Conservation (phyloP, 2,888 invertebrate genomes). For the Geophilus truncorum region DNA sequence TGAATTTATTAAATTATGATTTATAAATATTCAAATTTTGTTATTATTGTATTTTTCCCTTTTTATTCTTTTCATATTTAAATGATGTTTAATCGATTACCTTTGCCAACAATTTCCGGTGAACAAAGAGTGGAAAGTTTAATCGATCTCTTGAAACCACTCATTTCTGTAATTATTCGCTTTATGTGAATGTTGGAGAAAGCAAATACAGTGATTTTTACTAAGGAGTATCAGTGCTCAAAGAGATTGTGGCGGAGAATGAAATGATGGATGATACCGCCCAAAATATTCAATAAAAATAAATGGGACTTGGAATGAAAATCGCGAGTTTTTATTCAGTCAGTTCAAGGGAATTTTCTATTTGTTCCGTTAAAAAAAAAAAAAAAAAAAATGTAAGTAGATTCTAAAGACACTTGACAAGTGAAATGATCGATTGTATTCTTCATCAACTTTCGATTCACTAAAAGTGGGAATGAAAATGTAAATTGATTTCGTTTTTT, state of each 20-base stretch:
- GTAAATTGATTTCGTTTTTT: neutral
- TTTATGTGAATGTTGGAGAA: no score
- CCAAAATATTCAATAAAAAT: neutral
- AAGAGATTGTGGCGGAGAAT: neutral
- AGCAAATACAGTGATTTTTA: neutral
- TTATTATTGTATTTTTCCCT: neutral
- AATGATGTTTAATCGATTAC: neutral
- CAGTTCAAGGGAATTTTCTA: neutral
- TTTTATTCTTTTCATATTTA: neutral
- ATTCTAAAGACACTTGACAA: neutral
- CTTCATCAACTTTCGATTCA: neutral
- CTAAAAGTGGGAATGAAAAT: neutral
- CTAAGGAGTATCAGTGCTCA: neutral
- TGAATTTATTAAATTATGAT: no score
- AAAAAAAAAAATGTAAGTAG: neutral
- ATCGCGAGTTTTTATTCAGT: neutral
- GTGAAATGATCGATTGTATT: neutral
- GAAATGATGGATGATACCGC: neutral
- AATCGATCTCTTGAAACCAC: neutral
- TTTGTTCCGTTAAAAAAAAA: no score
- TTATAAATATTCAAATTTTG: neutral
- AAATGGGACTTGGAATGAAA: neutral
- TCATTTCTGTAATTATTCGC: neutral
- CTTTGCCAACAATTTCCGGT: neutral
- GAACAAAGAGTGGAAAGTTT: neutral